Evolutionary conservation across 2,113 vertebrate genomes (phyloP), one percentile per base, ranked within the genome.

Genomic region (Tautogolabrus adspersus): DNA sequence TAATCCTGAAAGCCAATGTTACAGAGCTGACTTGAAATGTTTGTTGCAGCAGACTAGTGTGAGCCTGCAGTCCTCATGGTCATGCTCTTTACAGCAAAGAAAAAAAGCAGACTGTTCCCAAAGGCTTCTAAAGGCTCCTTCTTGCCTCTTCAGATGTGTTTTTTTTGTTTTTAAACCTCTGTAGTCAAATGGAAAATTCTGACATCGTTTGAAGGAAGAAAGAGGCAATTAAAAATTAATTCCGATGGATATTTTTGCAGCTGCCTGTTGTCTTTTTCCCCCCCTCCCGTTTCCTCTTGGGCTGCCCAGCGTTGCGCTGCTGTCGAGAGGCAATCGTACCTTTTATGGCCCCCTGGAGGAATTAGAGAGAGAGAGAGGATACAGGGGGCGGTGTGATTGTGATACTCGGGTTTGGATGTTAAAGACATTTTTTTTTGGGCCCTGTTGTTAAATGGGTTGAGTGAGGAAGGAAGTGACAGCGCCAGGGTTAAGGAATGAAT

Each of bases 201-300:
- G 70, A 83, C 75, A 21, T 72, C 5, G 46, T 86, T 82, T 72
- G 66, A 79, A 88, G 72, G 74, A 59, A 75, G 44, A 19, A 61
- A 57, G 40, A 72, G 37, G 66, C 75, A 82, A 88, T 85, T 91
- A 87, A 85, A 80, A 77, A 72, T 72, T 21, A 79, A 83, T 63
- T 86, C 78, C 57, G 59, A 9, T 73, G 83, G 72, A 79, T 89
- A 82, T 91, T 89, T 81, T 62, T 63, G 81, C 83, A 87, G 87
- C 85, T 91, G 87, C 54, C 3, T 65, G 38, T 67, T 64, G 22
- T 34, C 10, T 26, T 26, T 9, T 19, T 57, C 34, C 37, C 13
- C 46, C 46, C n/a, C 30, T 6, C 47, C 5, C 2, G n/a, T 55
- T 79, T 69, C 67, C 75, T 49, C 40, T 57, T 23, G 7, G 71